Evolutionary conservation across 2,113 vertebrate genomes (phyloP).

Genomic region (Bothrops jararaca): DNA sequence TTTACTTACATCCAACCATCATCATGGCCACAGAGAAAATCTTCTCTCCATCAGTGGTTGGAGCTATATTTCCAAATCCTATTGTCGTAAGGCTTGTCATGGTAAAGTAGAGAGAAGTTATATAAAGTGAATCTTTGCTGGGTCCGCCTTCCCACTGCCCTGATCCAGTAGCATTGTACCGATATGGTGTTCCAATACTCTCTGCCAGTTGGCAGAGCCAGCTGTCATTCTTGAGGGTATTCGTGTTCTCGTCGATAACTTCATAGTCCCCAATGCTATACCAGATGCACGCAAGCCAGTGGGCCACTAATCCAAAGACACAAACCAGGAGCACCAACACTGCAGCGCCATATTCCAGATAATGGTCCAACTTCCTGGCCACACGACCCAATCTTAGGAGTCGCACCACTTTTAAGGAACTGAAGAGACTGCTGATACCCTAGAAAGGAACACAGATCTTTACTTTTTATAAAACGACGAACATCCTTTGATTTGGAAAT

Average conservation of each 20-base stretch:
- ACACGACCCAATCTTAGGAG: constrained; percentile 91
- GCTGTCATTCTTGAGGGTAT: constrained; percentile 92
- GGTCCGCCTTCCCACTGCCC: constrained; percentile 95
- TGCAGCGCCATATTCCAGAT: constrained; percentile 92
- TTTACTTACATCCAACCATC: constrained; percentile 98
- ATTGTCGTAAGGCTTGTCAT: constrained; percentile 99
- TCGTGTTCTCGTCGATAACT: constrained; percentile 91
- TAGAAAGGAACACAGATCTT: constrained; percentile 56
- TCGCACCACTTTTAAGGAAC: constrained; percentile 94
- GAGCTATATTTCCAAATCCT: constrained; percentile 97
- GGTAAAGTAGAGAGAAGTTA: constrained; percentile 98
- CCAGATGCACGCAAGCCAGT: constrained; percentile 99
- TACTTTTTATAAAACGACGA: background rate
- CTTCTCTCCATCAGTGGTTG: constrained; percentile 94
- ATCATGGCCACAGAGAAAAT: constrained; percentile 99
- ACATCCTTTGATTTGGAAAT: background rate
- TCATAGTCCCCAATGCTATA: constrained; percentile 98
- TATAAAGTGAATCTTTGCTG: constrained; percentile 93
- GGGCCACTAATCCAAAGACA: constrained; percentile 93
- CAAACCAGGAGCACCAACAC: constrained; percentile 94
- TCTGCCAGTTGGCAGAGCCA: constrained; percentile 94
- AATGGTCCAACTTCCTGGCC: constrained; percentile 94
- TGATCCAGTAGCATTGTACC: constrained; percentile 87
- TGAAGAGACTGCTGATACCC: constrained; percentile 98
- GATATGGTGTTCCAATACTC: constrained; percentile 92